Conservation (phyloP, 2,113 vertebrate genomes). For the Ochotona curzoniae region DNA sequence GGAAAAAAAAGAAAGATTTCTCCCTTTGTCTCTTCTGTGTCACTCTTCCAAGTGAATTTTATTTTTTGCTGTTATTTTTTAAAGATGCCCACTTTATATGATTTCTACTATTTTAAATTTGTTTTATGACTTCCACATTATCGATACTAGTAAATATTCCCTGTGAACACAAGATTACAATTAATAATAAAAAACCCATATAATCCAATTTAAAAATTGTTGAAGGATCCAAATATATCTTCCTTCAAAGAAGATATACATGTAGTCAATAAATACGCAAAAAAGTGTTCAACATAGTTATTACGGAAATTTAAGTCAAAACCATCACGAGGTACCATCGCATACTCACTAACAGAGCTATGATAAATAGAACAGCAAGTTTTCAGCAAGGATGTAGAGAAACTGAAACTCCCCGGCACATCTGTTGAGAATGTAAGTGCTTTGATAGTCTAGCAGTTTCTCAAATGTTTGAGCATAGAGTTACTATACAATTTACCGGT, state of each 20-base stretch:
- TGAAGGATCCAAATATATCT: background rate
- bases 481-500: background rate
- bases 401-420: background rate
- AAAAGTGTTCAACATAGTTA: background rate
- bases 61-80: too few species aligned
- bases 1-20: too few species aligned
- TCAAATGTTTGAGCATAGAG: slow-evolving; percentile 3
- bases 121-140: slow-evolving; percentile 1
- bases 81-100: background rate
- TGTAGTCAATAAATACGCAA: background rate
- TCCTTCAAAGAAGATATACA: slow-evolving; percentile 9
- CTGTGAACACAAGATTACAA: background rate
- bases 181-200: slow-evolving; percentile 36
- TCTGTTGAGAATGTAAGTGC: background rate
- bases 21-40: too few species aligned
- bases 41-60: too few species aligned
- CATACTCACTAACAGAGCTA: background rate
- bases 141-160: background rate
- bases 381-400: background rate
- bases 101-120: slow-evolving; percentile 15
- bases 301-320: slow-evolving; percentile 12
- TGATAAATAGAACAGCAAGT: background rate
- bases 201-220: slow-evolving; percentile 23
- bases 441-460: background rate
- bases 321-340: background rate